Evolutionary conservation across 2,797 vertebrate genomes (phyloP).

Genomic region (Lagocephalus sceleratus): DNA sequence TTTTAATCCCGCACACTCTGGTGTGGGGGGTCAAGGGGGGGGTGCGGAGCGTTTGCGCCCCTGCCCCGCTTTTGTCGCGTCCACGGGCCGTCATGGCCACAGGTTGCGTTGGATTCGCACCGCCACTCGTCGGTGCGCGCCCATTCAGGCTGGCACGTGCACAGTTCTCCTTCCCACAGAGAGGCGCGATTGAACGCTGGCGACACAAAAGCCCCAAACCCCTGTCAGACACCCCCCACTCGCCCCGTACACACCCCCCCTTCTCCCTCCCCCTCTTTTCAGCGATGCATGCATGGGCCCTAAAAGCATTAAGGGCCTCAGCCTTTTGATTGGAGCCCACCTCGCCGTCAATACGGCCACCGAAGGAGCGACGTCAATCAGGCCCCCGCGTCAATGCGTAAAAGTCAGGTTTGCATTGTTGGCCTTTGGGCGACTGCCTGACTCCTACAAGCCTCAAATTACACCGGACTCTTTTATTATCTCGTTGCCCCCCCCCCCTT

Average conservation of each 20-base stretch:
- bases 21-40: slow-evolving; percentile 54
- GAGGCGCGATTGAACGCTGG: slow-evolving; percentile 70
- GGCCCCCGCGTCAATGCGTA: slow-evolving; percentile 46
- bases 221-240: slow-evolving; percentile 52
- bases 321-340: slow-evolving; percentile 49
- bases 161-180: slow-evolving; percentile 74
- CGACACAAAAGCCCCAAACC: slow-evolving; percentile 70
- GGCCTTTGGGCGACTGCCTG: slow-evolving; percentile 47
- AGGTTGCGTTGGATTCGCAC: slow-evolving; percentile 74
- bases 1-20: slow-evolving; percentile 53
- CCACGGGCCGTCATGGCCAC: slow-evolving; percentile 70
- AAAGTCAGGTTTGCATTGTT: slow-evolving; percentile 63
- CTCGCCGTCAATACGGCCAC: slow-evolving; percentile 43
- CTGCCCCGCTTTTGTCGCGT: slow-evolving; percentile 64
- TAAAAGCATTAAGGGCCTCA: slow-evolving; percentile 64
- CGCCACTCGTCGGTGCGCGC: slow-evolving; percentile 70
- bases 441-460: slow-evolving; percentile 66
- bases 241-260: slow-evolving; percentile 17
- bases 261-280: slow-evolving; percentile 33
- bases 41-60: slow-evolving; percentile 48
- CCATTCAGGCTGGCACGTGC: slow-evolving; percentile 77
- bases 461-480: slow-evolving; percentile 75
- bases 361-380: slow-evolving; percentile 62
- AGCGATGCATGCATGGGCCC: slow-evolving; percentile 49
- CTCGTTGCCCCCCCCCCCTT: slow-evolving; percentile 67